Evolutionary conservation across 2,797 vertebrate species (phyloP), one percentile per base, ranked within the genome.

Genomic region (Pempheris klunzingeri): DNA sequence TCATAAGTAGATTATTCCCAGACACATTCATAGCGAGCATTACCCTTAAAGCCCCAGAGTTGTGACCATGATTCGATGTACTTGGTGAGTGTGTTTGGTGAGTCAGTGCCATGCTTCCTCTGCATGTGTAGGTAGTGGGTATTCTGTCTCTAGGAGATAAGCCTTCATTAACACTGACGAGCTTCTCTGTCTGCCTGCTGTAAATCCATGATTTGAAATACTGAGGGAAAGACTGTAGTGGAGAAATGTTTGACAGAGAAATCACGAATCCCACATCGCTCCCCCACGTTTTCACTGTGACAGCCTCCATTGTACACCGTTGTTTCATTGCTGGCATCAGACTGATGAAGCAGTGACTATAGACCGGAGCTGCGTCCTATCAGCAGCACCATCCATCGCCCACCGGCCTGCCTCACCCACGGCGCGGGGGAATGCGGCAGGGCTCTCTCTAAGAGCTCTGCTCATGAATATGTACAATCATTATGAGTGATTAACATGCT

Each of bases 401-500:
- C 87, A 88, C 89, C 28, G 43, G 61, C 74, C 85, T 67, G 36
- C 90, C 89, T 83, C 83, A 83, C 84, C 89, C 78, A 61, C 30
- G 14, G 63, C 66, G 47, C 28, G 74, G 85, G 88, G 88, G 86
- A 88, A 82, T 77, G 89, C 70, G 15, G 87, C 86, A 81, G 64
- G 50, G 73, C 80, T 74, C 76, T 75, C 61, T 85, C 74, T 70
- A 46, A 84, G 84, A 86, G 85, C 65, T n/a, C 73, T 5, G 43
- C 90, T 95, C 92, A 94, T 95, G 91, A 94, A 96, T 95, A 95
- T 95, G 93, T 87, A 91, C 62, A 76, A 91, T 93, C 83, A 90
- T 95, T 92, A 94, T 80, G 81, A 88, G 86, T 94, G 90, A 94
- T 95, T 94, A 95, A 88, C 93, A 92, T 88, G 88, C 90, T 92